A percentile compares a stretch with the other conserved stretches of the same genome.
Evolutionary conservation across 37 sponge, comb jelly and placozoan genomes (phyloP).

Genomic region (Spongilla lacustris): DNA sequence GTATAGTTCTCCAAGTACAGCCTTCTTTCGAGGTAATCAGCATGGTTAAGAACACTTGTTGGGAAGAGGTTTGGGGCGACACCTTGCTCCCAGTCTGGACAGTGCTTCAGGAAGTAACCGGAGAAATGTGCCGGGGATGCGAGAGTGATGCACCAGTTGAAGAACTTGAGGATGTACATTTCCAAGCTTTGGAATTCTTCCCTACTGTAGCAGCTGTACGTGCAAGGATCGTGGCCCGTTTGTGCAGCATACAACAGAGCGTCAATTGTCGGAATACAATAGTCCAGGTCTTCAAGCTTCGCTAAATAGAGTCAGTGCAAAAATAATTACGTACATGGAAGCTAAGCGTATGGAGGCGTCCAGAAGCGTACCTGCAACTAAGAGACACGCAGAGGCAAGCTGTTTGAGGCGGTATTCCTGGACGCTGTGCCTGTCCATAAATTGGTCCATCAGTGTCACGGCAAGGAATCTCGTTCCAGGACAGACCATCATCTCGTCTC

Average conservation of each 20-base stretch:
- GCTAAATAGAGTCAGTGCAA: too few relatives aligned
- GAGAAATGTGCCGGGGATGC: constrained; percentile 65
- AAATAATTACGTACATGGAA: too few relatives aligned
- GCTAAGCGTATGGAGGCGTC: background rate
- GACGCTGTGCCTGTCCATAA: constrained; percentile 85
- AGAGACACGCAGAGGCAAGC: constrained; percentile 66
- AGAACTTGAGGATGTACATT: constrained; percentile 63
- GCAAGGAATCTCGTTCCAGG: constrained; percentile 72
- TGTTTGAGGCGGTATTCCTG: constrained; percentile 68
- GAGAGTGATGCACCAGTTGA: constrained; percentile 61
- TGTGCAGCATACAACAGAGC: constrained; percentile 38
- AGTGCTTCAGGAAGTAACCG: constrained; percentile 51
- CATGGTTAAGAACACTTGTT: background rate
- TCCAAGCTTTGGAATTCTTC: constrained; percentile 66
- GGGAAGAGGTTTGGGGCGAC: background rate
- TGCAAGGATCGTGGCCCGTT: background rate
- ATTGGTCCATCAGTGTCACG: constrained; percentile 69
- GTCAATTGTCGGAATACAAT: constrained; percentile 48
- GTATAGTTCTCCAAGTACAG: constrained; percentile 30
- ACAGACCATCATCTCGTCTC: constrained; percentile 53
- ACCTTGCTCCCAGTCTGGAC: constrained; percentile 8
- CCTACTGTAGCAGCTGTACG: constrained; percentile 29
- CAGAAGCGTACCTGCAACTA: constrained; percentile 53
- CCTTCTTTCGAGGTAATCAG: background rate
- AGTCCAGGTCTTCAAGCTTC: constrained; percentile 70